Evolutionary conservation across 2,888 invertebrate species (phyloP), one percentile per base, ranked within the genome.

Genomic region (Tineola bisselliella): DNA sequence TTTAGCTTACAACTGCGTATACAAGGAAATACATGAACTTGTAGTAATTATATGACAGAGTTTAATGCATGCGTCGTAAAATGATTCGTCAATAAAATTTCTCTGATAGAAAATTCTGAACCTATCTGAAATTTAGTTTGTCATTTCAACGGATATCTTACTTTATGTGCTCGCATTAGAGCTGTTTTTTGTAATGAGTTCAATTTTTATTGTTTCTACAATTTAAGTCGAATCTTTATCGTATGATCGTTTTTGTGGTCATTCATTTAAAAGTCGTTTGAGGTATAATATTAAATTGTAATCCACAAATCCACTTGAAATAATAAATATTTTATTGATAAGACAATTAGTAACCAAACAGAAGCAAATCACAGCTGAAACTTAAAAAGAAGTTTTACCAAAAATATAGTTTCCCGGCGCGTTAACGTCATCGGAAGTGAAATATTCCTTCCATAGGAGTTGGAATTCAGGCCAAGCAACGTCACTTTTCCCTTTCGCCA

Each of bases 361-460:
- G n/a, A n/a, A n/a, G n/a, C n/a, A 12, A 48, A 48, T 48, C 18
- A 48, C 15, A 48, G 15, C 10, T 12, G 4, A 25, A 25, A 10
- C 10, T 10, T 56, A 58, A 30, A 58, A 58, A 11, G 31, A 33
- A 13, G 90, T 90, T 84, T 93, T 93, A 67, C 95, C 95, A 74
- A 95, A 96, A 74, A 96, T 94, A 79, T 89, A 95, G 84, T 96
- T 96, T 64, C 95, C 96, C 3, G 94, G 91, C 61, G 93, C 92
- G 56, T 88, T 87, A 2, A 89, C 88, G 69, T 95, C 92, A 72
- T 95, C 95, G 17, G 94, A 90, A 59, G 91, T 88, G 81, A 96
- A 95, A 77, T 93, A 96, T 74, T 95, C 93, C 75, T 91, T 91
- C 95, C 95, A 96, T 66, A 96, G 88, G 64, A 88, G 87, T 66